These are phyloP conservation scores for Cynopterus brachyotis DNA, from an alignment of 2,113 vertebrate species.

Conservation along the genomic window DNA sequence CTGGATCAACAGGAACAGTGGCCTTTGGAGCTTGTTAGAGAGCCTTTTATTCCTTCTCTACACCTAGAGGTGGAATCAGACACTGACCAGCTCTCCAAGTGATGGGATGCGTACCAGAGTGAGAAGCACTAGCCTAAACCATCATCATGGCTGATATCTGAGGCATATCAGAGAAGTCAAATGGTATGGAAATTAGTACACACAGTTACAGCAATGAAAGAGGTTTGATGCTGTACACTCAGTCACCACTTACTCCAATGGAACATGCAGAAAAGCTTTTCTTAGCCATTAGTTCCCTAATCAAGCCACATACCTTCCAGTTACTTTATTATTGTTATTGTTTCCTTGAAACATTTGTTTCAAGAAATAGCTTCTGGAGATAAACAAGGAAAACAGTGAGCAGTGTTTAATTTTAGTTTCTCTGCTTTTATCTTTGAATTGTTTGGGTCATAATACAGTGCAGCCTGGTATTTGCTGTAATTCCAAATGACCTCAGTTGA, in stretches of 20 bases:
- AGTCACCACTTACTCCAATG: not conserved
- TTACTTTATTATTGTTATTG: not conserved
- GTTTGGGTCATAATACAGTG: not conserved
- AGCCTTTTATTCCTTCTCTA: not conserved
- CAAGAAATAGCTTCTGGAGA: not conserved
- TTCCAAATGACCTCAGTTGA: not conserved
- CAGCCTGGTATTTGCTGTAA: not conserved
- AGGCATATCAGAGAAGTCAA: not conserved
- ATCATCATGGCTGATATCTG: not conserved
- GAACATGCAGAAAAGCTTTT: not conserved
- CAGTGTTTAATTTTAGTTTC: not conserved
- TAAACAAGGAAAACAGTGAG: not conserved
- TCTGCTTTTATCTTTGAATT: not conserved
- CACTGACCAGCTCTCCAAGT: not conserved
- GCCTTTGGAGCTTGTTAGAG: not conserved
- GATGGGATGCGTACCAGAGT: not conserved
- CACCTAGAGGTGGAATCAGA: too few species aligned
- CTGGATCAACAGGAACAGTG: not conserved
- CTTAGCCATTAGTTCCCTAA: not conserved
- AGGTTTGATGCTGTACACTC: not conserved
- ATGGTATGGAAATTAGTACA: not conserved
- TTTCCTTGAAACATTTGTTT: not conserved
- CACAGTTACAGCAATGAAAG: not conserved
- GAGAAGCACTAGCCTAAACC: not conserved
- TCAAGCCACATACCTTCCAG: not conserved